Evolutionary conservation across 2,888 invertebrate species (phyloP), one percentile per base, ranked within the genome.

Genomic region (Epistrophe grossulariae): DNA sequence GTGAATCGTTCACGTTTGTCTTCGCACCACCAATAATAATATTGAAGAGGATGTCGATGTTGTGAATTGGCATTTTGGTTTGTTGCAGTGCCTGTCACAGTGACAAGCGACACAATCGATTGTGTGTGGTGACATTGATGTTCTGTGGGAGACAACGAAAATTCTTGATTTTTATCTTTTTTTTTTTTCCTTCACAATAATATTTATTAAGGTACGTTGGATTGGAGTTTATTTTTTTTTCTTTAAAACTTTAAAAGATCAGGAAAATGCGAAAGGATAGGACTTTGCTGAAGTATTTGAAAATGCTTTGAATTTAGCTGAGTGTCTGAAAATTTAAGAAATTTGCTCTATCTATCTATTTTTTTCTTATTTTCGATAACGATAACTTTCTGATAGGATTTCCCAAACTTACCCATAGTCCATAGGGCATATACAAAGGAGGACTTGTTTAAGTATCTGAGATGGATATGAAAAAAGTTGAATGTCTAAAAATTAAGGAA

Each of bases 1-100:
- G 87, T 87, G 79, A 79, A 76, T 87, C 74, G 71, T 83, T 87
- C 79, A 87, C 87, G 87, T 87, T 87, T 87, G 87, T 87, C 87
- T 79, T 83, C 79, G 79, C 87, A 87, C 87, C 83, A 68, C 50
- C 31, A 50, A 68, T 66, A 45, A 40, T 11, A n/a, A 64, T 64
- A 50, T 68, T 87, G 85, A 82, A 43, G 48, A 66, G 79, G 79
- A 72, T 82, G 68, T 68, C 24, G 68, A 68, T 68, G 74, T 83
- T 71, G 76, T 79, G 59, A 50, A 50, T 74, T 73, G 57, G 72
- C 66, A 66, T 71, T 66, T 74, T 68, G 19, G 68, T 50, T 64
- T 55, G 28, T 76, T 71, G 84, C 78, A 72, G 78, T 82, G 60
- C 60, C 85, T 85, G 85, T 82, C 81, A 82, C 48, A 78, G 52